Percentiles rank a stretch among this genome's conserved stretches.
Evolutionary conservation across 2,113 vertebrate species (phyloP).

Genomic region (Percopsis transmontana): DNA sequence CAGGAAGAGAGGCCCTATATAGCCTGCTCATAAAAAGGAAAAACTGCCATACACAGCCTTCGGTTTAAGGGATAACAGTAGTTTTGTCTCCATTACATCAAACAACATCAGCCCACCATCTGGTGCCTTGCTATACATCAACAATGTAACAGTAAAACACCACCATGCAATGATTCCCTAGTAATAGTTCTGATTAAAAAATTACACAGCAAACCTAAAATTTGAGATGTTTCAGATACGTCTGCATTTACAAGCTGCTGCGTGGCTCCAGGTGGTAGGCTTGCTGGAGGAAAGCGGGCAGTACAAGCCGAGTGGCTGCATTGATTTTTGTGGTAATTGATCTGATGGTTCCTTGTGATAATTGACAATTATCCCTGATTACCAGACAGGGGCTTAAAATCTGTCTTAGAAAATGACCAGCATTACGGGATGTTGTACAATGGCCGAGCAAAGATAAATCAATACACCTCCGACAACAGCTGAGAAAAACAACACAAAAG

Average conservation of each 20-base stretch:
- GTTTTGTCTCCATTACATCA: conserved; percentile 81
- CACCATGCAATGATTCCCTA: conserved; percentile 51
- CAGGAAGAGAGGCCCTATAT: conserved; percentile 53
- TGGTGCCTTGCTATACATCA: conserved; percentile 54
- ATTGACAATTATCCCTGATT: conserved; percentile 86
- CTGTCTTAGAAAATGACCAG: conserved; percentile 78
- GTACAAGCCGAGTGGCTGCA: conserved; percentile 68
- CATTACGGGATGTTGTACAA: conserved; percentile 79
- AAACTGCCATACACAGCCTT: conserved; percentile 71
- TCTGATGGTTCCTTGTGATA: conserved; percentile 84
- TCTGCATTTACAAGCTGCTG: conserved; percentile 48
- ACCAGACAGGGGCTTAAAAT: conserved; percentile 80
- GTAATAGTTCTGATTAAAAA: conserved; percentile 35
- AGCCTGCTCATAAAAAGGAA: conserved; percentile 70
- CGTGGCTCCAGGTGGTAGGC: conserved; percentile 49
- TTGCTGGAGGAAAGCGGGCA: conserved; percentile 53
- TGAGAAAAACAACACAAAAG: conserved; percentile 63
- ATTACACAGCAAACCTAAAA: conserved; percentile 40
- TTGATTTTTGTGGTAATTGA: conserved; percentile 82
- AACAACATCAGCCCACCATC: conserved; percentile 62
- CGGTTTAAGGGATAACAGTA: conserved; percentile 73
- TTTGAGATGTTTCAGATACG: conserved; percentile 43
- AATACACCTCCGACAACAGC: conserved; percentile 71
- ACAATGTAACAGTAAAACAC: conserved; percentile 58
- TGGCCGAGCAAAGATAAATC: conserved; percentile 76